These are phyloP conservation scores for Iselma pallidipennis DNA, from an alignment of 2,888 invertebrate genomes.

Conservation along the genomic window DNA sequence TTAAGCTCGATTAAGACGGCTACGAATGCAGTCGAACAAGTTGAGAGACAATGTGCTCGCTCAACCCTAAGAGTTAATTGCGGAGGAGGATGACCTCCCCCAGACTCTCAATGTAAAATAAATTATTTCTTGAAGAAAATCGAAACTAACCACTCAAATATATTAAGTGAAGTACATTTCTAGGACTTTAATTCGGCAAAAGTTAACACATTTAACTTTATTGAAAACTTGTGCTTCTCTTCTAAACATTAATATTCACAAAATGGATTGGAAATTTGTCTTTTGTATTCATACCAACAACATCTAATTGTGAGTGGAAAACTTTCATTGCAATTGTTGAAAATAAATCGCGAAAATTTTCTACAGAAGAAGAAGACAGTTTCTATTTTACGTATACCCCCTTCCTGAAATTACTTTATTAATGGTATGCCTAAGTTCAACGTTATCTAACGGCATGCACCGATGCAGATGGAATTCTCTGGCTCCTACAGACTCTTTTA, in stretches of 20 bases:
- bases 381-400: neutral
- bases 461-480: neutral
- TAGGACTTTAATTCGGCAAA: too few relatives aligned
- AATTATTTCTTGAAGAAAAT: neutral
- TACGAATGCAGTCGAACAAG: conserved; percentile 17
- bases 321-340: too few relatives aligned
- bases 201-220: too few relatives aligned
- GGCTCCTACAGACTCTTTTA: neutral
- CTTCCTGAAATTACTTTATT: neutral
- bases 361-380: too few relatives aligned
- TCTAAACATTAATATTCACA: too few relatives aligned
- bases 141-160: neutral
- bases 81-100: neutral
- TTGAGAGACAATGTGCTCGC: conserved; percentile 22
- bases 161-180: too few relatives aligned
- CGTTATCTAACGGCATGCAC: neutral
- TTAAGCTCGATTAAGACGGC: conserved; percentile 27
- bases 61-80: conserved; percentile 15
- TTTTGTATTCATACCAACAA: too few relatives aligned
- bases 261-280: too few relatives aligned
- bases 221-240: too few relatives aligned
- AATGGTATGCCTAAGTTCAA: neutral
- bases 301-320: too few relatives aligned
- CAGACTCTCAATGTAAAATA: neutral
- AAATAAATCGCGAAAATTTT: too few relatives aligned